Percentiles rank a stretch among this genome's conserved stretches.
Conservation (phyloP, 2,113 vertebrate genomes). For the Aix galericulata region DNA sequence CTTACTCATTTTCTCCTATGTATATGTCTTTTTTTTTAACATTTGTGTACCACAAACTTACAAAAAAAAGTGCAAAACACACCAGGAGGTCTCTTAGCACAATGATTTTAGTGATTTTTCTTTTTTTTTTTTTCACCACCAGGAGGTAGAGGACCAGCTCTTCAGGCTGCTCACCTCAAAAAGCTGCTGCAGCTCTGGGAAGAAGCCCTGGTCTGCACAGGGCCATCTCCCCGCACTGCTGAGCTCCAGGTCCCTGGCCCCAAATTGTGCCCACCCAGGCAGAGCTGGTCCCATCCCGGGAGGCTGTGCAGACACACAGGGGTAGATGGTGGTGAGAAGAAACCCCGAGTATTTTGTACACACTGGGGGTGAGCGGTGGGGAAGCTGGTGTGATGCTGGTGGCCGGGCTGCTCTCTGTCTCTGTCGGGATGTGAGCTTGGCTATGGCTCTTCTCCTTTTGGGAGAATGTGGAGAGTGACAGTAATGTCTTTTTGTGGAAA, state of each 20-base stretch:
- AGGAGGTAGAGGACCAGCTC: background rate
- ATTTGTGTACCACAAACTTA: accelerated
- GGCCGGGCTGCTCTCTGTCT: accelerated
- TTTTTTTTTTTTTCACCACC: background rate
- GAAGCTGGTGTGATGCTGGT: background rate
- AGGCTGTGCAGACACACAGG: background rate
- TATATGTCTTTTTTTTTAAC: background rate
- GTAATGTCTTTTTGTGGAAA: background rate
- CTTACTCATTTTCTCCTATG: background rate
- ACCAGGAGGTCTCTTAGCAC: no score
- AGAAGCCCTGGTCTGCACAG: background rate
- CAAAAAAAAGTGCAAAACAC: background rate
- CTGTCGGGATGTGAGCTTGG: background rate
- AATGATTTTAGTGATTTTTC: no score
- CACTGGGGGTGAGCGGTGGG: background rate
- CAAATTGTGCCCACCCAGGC: accelerated
- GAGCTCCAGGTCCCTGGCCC: accelerated
- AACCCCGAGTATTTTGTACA: background rate
- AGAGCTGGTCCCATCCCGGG: accelerated
- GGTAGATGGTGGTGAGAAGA: background rate
- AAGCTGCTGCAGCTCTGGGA: background rate
- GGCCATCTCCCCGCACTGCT: background rate
- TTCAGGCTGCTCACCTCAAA: background rate
- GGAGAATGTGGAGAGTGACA: background rate
- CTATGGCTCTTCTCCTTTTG: background rate